Percentiles rank a stretch among this genome's conserved stretches.
phyloP scores from a whole-genome alignment of 2,797 vertebrate genomes.

The Toxotes lorentzi region DNA sequence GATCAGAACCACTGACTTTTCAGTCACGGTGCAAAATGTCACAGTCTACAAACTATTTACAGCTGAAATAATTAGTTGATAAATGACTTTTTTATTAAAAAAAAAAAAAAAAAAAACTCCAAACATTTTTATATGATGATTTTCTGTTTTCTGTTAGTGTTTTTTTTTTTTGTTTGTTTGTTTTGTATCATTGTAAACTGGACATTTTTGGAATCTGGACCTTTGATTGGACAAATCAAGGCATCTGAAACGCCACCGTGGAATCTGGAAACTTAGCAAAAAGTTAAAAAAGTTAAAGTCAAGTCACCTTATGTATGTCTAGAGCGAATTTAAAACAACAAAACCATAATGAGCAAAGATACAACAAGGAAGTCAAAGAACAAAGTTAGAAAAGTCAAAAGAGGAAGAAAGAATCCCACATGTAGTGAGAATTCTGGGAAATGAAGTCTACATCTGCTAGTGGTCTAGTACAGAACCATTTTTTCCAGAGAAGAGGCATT shows the following conservation, averaged over 20 bases:
- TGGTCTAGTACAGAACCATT: neutral
- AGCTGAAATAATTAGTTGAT: neutral
- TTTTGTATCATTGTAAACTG: neutral
- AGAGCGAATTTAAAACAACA: neutral
- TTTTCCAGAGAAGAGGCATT: neutral
- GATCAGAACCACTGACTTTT: constrained; percentile 1
- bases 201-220: neutral
- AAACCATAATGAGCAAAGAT: neutral
- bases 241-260: neutral
- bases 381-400: neutral
- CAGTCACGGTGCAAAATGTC: neutral
- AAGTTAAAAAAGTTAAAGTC: neutral
- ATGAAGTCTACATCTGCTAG: neutral
- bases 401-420: neutral
- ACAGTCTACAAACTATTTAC: too few relatives aligned
- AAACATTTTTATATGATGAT: neutral
- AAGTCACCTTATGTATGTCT: neutral
- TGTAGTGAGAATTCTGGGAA: neutral
- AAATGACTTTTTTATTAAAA: neutral
- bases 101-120: neutral
- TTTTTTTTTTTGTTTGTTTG: neutral
- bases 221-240: neutral
- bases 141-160: neutral
- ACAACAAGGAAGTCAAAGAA: neutral
- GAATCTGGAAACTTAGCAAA: neutral